Base-by-base conservation (phyloP, 1,140 invertebrate genomes). In the Ptiloglossa arizonensis region DNA sequence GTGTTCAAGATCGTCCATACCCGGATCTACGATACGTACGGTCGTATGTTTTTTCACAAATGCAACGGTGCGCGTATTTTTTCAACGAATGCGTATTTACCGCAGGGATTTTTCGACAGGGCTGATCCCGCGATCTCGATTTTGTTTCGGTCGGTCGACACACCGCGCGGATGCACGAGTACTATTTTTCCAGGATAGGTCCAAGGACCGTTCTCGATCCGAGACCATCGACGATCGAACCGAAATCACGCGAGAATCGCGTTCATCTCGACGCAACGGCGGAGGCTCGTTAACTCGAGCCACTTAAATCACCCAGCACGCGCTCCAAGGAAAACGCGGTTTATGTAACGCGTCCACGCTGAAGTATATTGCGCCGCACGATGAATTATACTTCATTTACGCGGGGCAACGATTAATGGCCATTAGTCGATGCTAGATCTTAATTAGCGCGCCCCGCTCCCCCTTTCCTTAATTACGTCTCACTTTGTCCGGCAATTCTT, bases 311-410 rank as follows among this genome's bases (percentile, higher is more conserved):
- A 74, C 19, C 27, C 59, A 1, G 38, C 57, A 59, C 50, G 41
- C 44, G 50, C 2, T 35, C 27, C 38, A 70, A 75, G 83, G 29
- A 74, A 72, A 70, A 19, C 29, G 46, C 54, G 29, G 52, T 64
- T 50, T 46, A 29, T 27, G 63, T 67, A 78, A 82, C 52, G 41
- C 54, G 48, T 59, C 67, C 48, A 52, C 60, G 17, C n/a, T 29
- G 62, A 44, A 69, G 56, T 80, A 75, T 69, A 56, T 68, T 29
- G 8, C 41, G n/a, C 48, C 56, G 15, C 44, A 27, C 13, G 5
- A 17, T 82, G 63, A 83, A 71, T 83, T 82, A 83, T 83, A 73
- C 66, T 79, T 82, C 80, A 68, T 78, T 72, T 72, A 41, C 63
- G 44, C 24, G 19, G 54, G 52, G 56, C 44, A 68, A 83, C 67